Conservation (phyloP, 2,113 vertebrate species). For the Litocranius walleri region DNA sequence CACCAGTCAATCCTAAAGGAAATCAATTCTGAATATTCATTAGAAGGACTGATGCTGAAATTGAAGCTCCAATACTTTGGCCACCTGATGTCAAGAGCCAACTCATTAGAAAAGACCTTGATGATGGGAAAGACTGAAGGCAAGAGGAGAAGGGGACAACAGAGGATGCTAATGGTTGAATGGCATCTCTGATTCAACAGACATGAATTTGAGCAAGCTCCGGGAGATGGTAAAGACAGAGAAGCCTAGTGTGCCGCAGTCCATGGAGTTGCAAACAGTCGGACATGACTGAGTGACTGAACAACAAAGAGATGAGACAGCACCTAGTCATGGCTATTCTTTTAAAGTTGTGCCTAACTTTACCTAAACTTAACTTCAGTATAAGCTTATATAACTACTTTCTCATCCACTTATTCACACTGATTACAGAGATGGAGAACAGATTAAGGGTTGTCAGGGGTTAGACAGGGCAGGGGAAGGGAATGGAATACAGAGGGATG, state of each 20-base stretch:
- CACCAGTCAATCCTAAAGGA: neutral
- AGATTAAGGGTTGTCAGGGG: neutral
- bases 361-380: neutral
- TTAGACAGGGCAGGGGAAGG: neutral
- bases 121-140: neutral
- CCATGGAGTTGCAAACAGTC: neutral
- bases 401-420: neutral
- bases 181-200: neutral
- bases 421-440: neutral
- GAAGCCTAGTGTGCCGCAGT: neutral
- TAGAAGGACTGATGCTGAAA: neutral
- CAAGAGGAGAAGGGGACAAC: neutral
- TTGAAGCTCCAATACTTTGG: neutral
- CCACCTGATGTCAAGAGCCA: neutral
- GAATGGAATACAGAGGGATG: neutral
- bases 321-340: neutral
- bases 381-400: neutral
- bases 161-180: neutral
- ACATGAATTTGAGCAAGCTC: neutral
- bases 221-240: neutral
- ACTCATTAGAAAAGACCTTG: neutral
- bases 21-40: neutral
- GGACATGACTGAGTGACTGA: neutral
- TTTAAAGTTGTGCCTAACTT: neutral
- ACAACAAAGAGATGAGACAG: neutral